Percentiles rank a stretch among this genome's conserved stretches.
These are phyloP conservation scores for Spilogale gracilis DNA, from an alignment of 2,113 vertebrate species.

Conservation along the genomic window DNA sequence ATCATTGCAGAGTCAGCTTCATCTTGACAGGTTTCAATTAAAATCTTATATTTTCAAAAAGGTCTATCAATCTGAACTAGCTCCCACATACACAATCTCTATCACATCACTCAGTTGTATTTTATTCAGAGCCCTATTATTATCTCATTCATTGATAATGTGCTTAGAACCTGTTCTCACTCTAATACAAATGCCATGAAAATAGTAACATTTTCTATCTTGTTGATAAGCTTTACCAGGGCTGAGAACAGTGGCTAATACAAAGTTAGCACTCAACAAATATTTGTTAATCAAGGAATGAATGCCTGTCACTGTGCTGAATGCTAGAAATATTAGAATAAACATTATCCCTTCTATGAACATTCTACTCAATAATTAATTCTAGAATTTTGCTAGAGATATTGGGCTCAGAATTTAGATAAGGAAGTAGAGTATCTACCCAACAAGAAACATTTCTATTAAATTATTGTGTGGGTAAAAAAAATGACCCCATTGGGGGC, in stretches of 20 bases:
- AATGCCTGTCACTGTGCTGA: background rate
- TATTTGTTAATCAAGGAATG: background rate
- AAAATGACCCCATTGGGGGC: background rate
- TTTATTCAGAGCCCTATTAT: background rate
- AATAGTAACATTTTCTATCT: background rate
- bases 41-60: background rate
- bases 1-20: background rate
- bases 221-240: background rate
- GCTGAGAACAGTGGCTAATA: background rate
- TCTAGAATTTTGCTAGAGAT: constrained; percentile 9
- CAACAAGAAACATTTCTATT: background rate
- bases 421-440: background rate
- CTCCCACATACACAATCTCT: background rate
- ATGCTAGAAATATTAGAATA: background rate
- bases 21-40: background rate
- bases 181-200: background rate
- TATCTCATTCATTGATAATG: background rate
- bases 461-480: background rate
- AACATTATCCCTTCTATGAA: background rate
- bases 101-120: background rate
- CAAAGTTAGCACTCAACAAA: background rate
- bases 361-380: background rate
- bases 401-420: background rate
- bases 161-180: background rate
- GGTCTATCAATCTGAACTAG: background rate